Evolutionary conservation across 2,113 vertebrate species (phyloP).

Genomic region (Hydropotes inermis): DNA sequence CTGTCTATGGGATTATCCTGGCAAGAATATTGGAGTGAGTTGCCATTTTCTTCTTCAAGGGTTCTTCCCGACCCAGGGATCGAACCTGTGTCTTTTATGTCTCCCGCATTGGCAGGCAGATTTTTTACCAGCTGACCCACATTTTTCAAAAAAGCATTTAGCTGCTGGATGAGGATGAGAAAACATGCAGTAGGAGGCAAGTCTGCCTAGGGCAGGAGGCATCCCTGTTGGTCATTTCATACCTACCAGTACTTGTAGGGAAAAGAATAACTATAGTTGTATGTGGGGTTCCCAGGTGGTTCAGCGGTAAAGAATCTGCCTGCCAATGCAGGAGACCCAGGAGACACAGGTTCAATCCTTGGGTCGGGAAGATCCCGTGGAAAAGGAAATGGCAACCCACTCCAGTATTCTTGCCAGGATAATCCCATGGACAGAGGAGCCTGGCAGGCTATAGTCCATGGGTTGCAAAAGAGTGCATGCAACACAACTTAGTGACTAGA

Average conservation of each 20-base stretch:
- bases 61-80: neutral
- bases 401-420: neutral
- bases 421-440: neutral
- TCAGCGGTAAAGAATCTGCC: neutral
- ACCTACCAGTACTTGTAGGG: fast-evolving
- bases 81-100: neutral
- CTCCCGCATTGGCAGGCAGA: neutral
- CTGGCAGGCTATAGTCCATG: neutral
- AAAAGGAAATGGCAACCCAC: neutral
- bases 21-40: neutral
- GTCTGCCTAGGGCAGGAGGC: fast-evolving
- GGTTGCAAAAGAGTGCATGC: neutral
- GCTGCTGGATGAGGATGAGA: neutral
- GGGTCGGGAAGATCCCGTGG: neutral
- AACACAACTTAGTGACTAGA: neutral
- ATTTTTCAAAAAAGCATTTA: neutral
- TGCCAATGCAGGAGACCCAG: neutral
- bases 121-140: neutral
- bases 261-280: neutral
- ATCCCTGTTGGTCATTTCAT: fast-evolving
- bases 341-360: neutral
- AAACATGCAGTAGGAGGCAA: fast-evolving
- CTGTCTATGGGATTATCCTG: neutral
- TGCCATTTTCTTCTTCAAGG: neutral
- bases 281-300: neutral